Base-by-base conservation (phyloP, 35 echinoderm and acorn worm genomes). In the Hemicentrotus pulcherrimus region DNA sequence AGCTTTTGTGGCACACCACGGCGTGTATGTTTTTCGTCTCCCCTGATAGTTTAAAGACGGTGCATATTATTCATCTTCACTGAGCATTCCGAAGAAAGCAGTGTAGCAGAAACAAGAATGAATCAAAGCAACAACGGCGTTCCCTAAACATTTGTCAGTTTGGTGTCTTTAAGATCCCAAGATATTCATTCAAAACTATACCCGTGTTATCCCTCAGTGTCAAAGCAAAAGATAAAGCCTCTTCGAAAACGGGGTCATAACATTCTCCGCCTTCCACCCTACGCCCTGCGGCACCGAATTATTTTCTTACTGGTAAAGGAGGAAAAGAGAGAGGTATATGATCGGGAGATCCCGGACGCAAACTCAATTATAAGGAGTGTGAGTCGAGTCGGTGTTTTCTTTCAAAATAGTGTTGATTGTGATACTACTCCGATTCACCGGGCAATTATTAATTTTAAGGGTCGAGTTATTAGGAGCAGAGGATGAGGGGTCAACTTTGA, bases 381-480 rank as follows among this genome's bases (percentile, higher is more conserved):
- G 32, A 47, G 88, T 47, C 19, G 46, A 47, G 32, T 47, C 88
- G 88, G 46, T 90, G 88, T 90, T 90, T 90, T 45, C 88, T 90
- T 33, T 90, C 88, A 90, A 90, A 90, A 90, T 90, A 90, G 45
- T 90, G 3, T 90, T 90, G 88, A 90, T 90, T 90, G 88, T 90
- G 32, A 90, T 90, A 47, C 88, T 47, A 90, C 32, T 41, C 88
- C 88, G 24, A 90, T 47, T 90, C 88, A 19, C 2, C 88, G 88
- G 46, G 88, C 65, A 78, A 78, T 78, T 78, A 78, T 78, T 78
- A 78, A 78, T 78, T 28, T 15, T 18, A 8, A 78, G 65, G 65
- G 65, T 78, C 65, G 65, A 78, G 19, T n/a, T 78, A 78, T 78
- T 78, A 78, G 19, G 22, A 78, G 65, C 5, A 55, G 50, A 55